Percentiles rank a stretch among this genome's conserved stretches.
Evolutionary conservation across 1,140 invertebrate species (phyloP).

Genomic region (Bombus vancouverensis): DNA sequence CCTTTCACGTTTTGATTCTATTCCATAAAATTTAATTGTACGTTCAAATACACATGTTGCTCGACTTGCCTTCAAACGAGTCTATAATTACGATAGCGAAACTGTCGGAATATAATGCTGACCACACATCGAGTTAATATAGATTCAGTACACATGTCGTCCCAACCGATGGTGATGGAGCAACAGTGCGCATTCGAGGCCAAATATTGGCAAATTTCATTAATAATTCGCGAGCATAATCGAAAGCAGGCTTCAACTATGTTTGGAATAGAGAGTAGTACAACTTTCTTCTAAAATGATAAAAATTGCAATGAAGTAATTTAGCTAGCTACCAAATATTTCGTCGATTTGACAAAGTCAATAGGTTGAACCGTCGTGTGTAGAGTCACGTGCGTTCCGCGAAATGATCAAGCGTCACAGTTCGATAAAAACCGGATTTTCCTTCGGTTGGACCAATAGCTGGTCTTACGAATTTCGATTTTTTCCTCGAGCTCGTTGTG

Average conservation of each 20-base stretch:
- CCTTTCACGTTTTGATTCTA: neutral
- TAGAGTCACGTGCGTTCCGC: constrained; percentile 1
- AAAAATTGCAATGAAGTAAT: neutral
- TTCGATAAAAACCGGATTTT: constrained; percentile 32
- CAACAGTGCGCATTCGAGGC: constrained; percentile 46
- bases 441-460: constrained; percentile 13
- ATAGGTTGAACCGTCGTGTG: neutral
- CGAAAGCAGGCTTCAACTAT: neutral
- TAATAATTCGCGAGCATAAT: neutral
- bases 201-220: constrained; percentile 27
- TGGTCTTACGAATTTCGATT: constrained; percentile 63
- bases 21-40: neutral
- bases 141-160: constrained; percentile 61
- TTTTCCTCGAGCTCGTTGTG: constrained; percentile 59
- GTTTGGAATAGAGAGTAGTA: neutral
- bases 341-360: neutral
- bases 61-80: neutral
- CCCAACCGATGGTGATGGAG: constrained; percentile 17
- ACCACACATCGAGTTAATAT: constrained; percentile 46
- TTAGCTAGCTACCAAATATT: too few species aligned
- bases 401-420: neutral
- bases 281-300: too few species aligned
- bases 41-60: neutral
- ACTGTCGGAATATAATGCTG: constrained; percentile 7
- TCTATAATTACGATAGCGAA: constrained; percentile 25